Conservation (phyloP, 2,888 invertebrate species). For the Ennomos erosarius region DNA sequence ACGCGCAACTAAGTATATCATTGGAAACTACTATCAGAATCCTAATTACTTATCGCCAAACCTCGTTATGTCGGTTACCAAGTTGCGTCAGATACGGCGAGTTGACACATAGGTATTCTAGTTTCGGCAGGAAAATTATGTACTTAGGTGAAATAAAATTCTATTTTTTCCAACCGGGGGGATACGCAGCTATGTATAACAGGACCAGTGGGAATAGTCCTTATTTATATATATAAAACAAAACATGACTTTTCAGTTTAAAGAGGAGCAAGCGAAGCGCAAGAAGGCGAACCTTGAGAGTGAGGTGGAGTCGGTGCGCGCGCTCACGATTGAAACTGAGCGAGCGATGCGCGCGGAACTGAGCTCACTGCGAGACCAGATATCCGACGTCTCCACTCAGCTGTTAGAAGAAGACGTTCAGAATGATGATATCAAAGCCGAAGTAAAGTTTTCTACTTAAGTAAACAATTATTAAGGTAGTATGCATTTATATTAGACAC, state of each 20-base stretch:
- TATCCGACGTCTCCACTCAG: slow-evolving; percentile 57
- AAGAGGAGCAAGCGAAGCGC: slow-evolving; percentile 69
- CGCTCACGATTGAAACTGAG: slow-evolving; percentile 64
- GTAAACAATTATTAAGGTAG: not conserved
- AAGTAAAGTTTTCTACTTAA: slow-evolving; percentile 50
- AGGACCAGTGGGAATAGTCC: no score
- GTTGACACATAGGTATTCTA: no score
- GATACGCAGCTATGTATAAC: no score
- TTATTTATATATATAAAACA: not conserved
- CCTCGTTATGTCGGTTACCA: no score
- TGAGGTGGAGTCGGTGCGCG: slow-evolving; percentile 59
- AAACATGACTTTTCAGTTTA: slow-evolving; percentile 55
- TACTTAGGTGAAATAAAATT: no score
- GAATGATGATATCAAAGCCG: slow-evolving; percentile 46
- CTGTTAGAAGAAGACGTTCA: slow-evolving; percentile 57
- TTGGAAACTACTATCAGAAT: no score
- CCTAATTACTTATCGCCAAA: no score
- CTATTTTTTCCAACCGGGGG: no score
- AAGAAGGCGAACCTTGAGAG: slow-evolving; percentile 53
- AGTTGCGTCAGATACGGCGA: no score
- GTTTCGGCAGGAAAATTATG: no score
- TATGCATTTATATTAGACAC: no score
- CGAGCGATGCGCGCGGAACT: slow-evolving; percentile 68
- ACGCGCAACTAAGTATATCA: no score
- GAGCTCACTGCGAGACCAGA: slow-evolving; percentile 60